Evolutionary conservation across 2,797 vertebrate species (phyloP).

Genomic region (Hemitrygon akajei): DNA sequence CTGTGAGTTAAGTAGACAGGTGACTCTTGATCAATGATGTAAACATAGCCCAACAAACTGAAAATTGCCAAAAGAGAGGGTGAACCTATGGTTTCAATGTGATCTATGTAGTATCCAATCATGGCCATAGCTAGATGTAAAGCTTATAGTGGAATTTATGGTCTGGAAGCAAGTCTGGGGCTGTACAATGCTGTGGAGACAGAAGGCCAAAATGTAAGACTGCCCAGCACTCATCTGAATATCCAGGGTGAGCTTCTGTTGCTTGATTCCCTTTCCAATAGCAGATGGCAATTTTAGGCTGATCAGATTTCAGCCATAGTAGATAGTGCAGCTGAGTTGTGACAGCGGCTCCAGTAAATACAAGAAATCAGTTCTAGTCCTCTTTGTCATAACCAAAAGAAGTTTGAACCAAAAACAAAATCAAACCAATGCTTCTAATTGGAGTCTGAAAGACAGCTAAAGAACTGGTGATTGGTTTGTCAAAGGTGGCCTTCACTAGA

Average conservation of each 20-base stretch:
- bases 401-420: not conserved
- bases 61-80: too few relatives aligned
- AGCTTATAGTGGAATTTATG: not conserved
- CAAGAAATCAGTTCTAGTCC: not conserved
- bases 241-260: not conserved
- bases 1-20: constrained; percentile 27
- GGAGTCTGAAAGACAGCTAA: not conserved
- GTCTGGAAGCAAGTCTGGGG: not conserved
- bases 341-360: not conserved
- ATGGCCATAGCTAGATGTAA: not conserved
- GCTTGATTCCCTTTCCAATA: not conserved
- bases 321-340: too few relatives aligned
- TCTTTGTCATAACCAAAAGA: not conserved
- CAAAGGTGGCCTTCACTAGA: not conserved
- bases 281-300: not conserved
- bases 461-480: not conserved
- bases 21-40: not conserved
- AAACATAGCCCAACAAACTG: not conserved
- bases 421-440: not conserved
- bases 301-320: too few relatives aligned
- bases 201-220: not conserved
- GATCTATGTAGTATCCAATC: not conserved
- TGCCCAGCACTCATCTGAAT: not conserved
- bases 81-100: not conserved
- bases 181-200: too few relatives aligned